Conservation (phyloP, 2,888 invertebrate genomes). For the Rhagonycha lutea region DNA sequence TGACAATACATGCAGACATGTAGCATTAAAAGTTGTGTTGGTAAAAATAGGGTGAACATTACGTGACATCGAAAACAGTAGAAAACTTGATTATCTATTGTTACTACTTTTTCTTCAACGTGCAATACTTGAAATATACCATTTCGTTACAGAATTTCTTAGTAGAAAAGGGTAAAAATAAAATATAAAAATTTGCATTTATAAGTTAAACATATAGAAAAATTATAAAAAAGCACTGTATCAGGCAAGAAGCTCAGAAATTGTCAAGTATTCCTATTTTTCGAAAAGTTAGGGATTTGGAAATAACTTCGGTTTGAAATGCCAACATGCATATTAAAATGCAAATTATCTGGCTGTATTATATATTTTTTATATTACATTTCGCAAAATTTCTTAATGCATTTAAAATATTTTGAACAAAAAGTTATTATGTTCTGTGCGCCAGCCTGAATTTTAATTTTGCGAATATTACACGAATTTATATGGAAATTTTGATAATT, state of each 20-base stretch:
- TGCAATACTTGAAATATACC: background rate
- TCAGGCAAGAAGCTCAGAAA: background rate
- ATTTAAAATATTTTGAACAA: background rate
- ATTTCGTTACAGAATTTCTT: background rate
- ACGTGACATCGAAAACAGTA: background rate
- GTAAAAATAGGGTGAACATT: background rate
- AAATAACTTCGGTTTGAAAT: background rate
- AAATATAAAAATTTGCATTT: background rate
- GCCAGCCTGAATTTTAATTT: slow-evolving; percentile 15
- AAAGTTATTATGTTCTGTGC: slow-evolving; percentile 7
- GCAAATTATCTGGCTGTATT: background rate
- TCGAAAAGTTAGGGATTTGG: background rate
- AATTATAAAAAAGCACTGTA: no score
- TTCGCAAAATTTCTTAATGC: background rate
- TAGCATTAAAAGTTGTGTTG: background rate
- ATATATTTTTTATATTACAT: background rate
- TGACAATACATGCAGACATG: background rate
- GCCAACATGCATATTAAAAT: background rate
- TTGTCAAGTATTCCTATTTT: background rate
- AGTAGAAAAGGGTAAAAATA: background rate
- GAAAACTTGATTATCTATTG: background rate
- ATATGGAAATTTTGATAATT: slow-evolving; percentile 17
- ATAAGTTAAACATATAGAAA: background rate
- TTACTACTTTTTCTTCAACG: background rate
- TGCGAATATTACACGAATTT: slow-evolving; percentile 15